These are phyloP conservation scores for Poeciliopsis infans DNA, from an alignment of 2,797 vertebrate genomes.

Conservation along the genomic window DNA sequence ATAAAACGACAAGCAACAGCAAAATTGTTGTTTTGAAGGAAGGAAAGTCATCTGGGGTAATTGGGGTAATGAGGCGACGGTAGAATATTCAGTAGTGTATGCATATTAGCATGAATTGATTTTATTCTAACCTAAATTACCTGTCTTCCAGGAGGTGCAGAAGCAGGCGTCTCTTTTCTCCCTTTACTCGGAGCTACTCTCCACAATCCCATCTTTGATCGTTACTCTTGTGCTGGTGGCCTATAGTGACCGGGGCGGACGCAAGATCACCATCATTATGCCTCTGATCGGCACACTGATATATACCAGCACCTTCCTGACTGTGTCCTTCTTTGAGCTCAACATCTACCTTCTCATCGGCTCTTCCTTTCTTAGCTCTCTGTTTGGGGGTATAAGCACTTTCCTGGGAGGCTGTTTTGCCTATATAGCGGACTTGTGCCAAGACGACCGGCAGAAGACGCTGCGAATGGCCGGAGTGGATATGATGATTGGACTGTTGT, in stretches of 20 bases:
- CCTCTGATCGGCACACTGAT: constrained; percentile 84
- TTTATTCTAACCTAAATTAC: constrained; percentile 1
- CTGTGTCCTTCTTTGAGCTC: constrained; percentile 85
- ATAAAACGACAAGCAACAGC: too few relatives aligned
- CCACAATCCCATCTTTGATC: constrained; percentile 85
- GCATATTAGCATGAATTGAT: background rate
- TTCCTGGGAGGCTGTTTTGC: constrained; percentile 92
- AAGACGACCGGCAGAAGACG: constrained; percentile 85
- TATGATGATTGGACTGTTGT: constrained; percentile 89
- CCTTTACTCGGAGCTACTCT: constrained; percentile 86
- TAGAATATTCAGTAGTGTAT: background rate
- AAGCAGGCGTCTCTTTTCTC: constrained; percentile 87
- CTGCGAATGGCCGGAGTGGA: constrained; percentile 91
- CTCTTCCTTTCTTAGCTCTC: constrained; percentile 80
- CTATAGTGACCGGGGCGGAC: constrained; percentile 88
- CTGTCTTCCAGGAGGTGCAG: constrained; percentile 87
- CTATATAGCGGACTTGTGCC: constrained; percentile 88
- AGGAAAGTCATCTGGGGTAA: too few relatives aligned
- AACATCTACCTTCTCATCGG: constrained; percentile 86
- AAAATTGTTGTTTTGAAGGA: too few relatives aligned
- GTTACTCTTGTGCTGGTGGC: constrained; percentile 90
- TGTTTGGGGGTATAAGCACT: constrained; percentile 89
- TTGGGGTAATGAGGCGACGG: too few relatives aligned
- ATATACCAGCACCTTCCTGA: constrained; percentile 74
- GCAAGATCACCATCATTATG: constrained; percentile 88